Conservation (phyloP, 2,797 vertebrate genomes). For the Gobio occitaniae region DNA sequence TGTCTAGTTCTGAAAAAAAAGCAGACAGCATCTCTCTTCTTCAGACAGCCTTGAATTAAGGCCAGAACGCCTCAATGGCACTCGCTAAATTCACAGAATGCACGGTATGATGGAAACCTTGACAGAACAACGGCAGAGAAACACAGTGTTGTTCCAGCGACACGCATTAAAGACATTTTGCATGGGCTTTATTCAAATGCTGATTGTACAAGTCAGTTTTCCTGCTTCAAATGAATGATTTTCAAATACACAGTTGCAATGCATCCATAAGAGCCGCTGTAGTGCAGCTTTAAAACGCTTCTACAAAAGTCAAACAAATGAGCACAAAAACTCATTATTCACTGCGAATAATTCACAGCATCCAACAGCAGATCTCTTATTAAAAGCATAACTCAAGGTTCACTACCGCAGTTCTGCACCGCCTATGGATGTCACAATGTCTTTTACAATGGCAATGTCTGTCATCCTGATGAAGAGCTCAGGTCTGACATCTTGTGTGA, state of each 20-base stretch:
- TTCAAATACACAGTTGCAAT: conserved; percentile 43
- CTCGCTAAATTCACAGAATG: conserved; percentile 47
- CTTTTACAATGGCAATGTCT: conserved; percentile 32
- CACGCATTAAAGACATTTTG: conserved; percentile 37
- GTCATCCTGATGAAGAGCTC: conserved; percentile 39
- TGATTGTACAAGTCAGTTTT: conserved; percentile 57
- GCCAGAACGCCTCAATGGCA: conserved; percentile 22
- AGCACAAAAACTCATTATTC: conserved; percentile 49
- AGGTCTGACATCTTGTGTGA: conserved; percentile 17
- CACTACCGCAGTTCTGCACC: conserved; percentile 26
- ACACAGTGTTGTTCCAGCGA: conserved; percentile 37
- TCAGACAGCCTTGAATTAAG: conserved; percentile 59
- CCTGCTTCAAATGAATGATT: conserved; percentile 50
- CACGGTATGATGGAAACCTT: conserved; percentile 52
- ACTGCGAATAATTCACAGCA: conserved; percentile 40
- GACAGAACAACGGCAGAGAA: conserved; percentile 41
- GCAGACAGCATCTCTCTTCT: conserved; percentile 27
- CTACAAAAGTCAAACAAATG: conserved; percentile 55
- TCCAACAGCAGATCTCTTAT: conserved; percentile 49
- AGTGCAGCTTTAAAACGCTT: conserved; percentile 45
- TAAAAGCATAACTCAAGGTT: conserved; percentile 50
- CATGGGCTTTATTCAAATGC: conserved; percentile 41
- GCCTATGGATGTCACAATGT: conserved; percentile 37
- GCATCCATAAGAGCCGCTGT: conserved; percentile 37
- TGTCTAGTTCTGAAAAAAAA: conserved; percentile 26